Evolutionary conservation across 2,113 vertebrate species (phyloP), one percentile per base, ranked within the genome.

Genomic region (Lepidothrix coronata): DNA sequence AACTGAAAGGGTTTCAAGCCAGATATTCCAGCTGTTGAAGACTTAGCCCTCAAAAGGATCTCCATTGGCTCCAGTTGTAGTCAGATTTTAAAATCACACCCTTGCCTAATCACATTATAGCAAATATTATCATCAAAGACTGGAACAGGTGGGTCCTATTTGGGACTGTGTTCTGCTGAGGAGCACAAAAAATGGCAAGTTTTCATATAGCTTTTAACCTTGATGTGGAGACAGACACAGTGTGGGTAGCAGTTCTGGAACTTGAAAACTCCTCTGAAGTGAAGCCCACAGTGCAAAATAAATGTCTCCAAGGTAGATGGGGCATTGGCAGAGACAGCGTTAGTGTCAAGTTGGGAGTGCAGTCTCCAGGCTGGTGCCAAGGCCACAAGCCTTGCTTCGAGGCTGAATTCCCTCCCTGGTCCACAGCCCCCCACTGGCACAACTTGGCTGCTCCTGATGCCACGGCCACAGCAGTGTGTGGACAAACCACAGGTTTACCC

Each of bases 311-410:
- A 28, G 20, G 11, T 28, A 54, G 8, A 23, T 0, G 0, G 33
- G 33, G 12, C 43, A 15, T 0, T 59, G 61, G 9, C 23, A 93
- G 65, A 66, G 48, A 27, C 12, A 63, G 12, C 0, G 0, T 13
- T 2, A 16, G 21, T 8, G 11, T 3, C 0, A 0, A 48, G 7
- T 2, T 55, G 31, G 39, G 37, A 54, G 46, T 6, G 13, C 2
- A 1, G 8, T 12, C 7, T 18, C 44, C 23, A 51, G 51, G 58
- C 33, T 65, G 35, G 24, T 62, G 28, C 13, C 33, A 24, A 65
- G 5, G 5, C 43, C 30, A 10, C 7, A 27, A 52, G 13, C 33
- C 9, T 59, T 63, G 30, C 37, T 39, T 35, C 52, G 54, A 39
- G 35, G 35, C 41, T 8, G 30, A 33, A 30, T 21, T 79, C n/a